These are phyloP conservation scores for Ibycter americanus DNA, from an alignment of 2,797 vertebrate genomes.

Conservation along the genomic window DNA sequence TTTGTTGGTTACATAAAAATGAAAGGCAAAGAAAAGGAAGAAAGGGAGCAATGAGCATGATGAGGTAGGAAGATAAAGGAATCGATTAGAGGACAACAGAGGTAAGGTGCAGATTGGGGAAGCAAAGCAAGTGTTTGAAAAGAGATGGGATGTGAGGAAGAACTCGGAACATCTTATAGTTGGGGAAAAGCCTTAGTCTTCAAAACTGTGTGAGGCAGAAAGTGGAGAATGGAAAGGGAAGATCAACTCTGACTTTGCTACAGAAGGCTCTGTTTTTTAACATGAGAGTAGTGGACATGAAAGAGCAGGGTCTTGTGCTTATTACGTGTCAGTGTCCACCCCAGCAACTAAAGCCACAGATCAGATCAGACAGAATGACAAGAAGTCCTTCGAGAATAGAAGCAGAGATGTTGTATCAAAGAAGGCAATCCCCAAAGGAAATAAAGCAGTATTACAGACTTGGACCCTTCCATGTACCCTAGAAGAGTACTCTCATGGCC, in stretches of 20 bases:
- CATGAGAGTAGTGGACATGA: neutral
- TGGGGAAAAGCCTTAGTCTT: neutral
- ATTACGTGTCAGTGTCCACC: neutral
- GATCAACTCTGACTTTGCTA: neutral
- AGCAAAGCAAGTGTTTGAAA: neutral
- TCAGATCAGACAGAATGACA: neutral
- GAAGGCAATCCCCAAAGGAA: neutral
- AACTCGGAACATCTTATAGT: neutral
- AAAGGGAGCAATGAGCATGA: rapidly evolving
- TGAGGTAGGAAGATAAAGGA: neutral
- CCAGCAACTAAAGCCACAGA: neutral
- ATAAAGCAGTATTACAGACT: neutral
- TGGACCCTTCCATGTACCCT: neutral
- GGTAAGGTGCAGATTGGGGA: neutral
- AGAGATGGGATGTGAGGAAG: neutral
- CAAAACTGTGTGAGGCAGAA: neutral
- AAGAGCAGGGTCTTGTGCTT: neutral
- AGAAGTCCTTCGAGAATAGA: neutral
- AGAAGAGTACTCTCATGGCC: neutral
- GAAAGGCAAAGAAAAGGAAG: neutral
- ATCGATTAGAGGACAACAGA: neutral
- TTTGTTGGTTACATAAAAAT: neutral
- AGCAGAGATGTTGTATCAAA: neutral
- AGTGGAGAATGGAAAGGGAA: neutral
- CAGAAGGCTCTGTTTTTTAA: neutral